Percentiles rank a stretch among this genome's conserved stretches.
Conservation (phyloP, 2,888 invertebrate species). For the Drosophila suboccidentalis region DNA sequence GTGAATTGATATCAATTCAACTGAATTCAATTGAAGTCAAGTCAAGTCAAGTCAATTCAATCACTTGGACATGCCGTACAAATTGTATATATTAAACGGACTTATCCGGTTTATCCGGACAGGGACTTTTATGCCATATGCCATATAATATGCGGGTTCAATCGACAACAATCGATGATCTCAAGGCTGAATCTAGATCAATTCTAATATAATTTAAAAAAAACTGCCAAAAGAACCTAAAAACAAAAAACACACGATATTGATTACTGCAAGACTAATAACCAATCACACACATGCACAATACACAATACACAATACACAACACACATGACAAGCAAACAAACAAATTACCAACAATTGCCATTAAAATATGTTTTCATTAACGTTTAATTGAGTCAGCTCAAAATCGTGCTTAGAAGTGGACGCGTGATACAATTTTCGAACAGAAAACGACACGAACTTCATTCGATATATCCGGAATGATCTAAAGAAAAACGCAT, state of each 20-base stretch:
- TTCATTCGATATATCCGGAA: background rate
- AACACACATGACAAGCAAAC: slow-evolving; percentile 35
- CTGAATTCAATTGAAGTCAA: slow-evolving; percentile 31
- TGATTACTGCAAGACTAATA: slow-evolving; percentile 38
- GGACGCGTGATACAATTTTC: background rate
- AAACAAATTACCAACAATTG: slow-evolving; percentile 68
- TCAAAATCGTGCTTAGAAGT: slow-evolving; percentile 7
- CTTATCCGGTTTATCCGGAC: slow-evolving; percentile 50
- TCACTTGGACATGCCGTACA: slow-evolving; percentile 66
- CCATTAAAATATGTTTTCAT: slow-evolving; percentile 66
- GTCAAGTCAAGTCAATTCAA: slow-evolving; percentile 14
- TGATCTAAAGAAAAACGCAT: background rate
- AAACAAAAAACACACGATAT: slow-evolving; percentile 17
- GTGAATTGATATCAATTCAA: slow-evolving; percentile 53
- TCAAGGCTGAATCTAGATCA: slow-evolving; percentile 52
- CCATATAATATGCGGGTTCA: slow-evolving; percentile 43
- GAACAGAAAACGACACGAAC: background rate
- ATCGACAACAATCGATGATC: slow-evolving; percentile 53
- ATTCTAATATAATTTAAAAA: slow-evolving; percentile 42
- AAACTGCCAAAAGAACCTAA: slow-evolving; percentile 36
- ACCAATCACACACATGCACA: slow-evolving; percentile 4
- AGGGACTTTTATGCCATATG: slow-evolving; percentile 20
- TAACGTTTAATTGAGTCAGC: slow-evolving; percentile 62
- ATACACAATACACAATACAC: slow-evolving; percentile 25
- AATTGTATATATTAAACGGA: slow-evolving; percentile 67